Percentiles rank a stretch among this genome's conserved stretches.
These are phyloP conservation scores for Ptilodon capucinus DNA, from an alignment of 2,888 invertebrate species.

Conservation along the genomic window DNA sequence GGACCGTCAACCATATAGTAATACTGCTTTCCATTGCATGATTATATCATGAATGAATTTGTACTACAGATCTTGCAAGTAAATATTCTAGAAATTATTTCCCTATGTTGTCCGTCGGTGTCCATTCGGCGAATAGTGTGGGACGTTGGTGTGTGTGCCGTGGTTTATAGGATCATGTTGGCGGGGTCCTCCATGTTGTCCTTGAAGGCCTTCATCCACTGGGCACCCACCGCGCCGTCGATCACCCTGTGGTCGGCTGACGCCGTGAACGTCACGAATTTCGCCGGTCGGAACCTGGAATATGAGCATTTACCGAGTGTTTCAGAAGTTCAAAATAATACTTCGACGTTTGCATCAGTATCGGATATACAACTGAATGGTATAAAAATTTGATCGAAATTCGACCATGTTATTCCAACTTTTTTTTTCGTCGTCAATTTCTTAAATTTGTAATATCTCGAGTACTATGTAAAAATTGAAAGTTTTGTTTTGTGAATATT, in stretches of 20 bases:
- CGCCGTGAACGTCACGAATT: slow-evolving; percentile 94
- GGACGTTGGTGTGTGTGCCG: slow-evolving; percentile 4
- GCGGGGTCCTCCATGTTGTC: slow-evolving; percentile 95
- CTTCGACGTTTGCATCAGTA: no score
- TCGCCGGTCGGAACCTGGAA: slow-evolving; percentile 86
- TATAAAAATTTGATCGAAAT: no score
- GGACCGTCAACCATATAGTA: no score
- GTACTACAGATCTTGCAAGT: not conserved
- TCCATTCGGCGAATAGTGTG: slow-evolving; percentile 42
- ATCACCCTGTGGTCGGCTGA: slow-evolving; percentile 99
- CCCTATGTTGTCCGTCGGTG: slow-evolving; percentile 1
- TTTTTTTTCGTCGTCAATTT: no score
- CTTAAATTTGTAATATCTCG: no score
- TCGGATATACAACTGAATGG: no score
- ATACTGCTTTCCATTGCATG: not conserved
- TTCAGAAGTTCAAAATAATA: no score
- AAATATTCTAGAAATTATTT: no score
- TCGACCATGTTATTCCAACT: no score
- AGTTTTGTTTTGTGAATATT: no score
- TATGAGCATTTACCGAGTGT: no score
- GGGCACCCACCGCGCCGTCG: slow-evolving; percentile 98
- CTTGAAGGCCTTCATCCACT: slow-evolving; percentile 96
- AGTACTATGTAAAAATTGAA: no score
- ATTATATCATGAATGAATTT: not conserved
- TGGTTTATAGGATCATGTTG: slow-evolving; percentile 93